phyloP scores from a whole-genome alignment of 2,113 vertebrate species.

The Scomber japonicus region DNA sequence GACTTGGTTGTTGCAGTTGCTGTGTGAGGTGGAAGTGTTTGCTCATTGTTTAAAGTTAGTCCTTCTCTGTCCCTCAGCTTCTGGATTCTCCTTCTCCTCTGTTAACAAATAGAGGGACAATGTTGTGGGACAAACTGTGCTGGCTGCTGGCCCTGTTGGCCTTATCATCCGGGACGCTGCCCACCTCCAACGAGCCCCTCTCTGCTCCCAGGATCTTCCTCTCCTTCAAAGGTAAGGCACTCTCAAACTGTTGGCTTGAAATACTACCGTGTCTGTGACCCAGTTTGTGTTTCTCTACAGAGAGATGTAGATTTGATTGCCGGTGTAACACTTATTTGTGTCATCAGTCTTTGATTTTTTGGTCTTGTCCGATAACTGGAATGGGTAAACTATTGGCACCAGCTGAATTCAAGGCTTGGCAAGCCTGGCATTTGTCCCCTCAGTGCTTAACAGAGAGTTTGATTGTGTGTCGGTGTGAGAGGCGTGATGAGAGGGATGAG shows the following conservation, averaged over 20 bases:
- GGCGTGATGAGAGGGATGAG: conserved; percentile 37
- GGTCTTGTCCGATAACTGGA: background rate
- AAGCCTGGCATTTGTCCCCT: conserved; percentile 25
- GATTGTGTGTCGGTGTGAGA: conserved; percentile 43
- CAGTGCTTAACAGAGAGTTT: conserved; percentile 43
- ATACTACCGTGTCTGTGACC: conserved; percentile 25
- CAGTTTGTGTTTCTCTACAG: conserved; percentile 21
- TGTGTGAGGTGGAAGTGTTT: conserved; percentile 19
- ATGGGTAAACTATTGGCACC: conserved; percentile 49
- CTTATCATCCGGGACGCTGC: conserved; percentile 67
- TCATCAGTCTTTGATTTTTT: conserved; percentile 14
- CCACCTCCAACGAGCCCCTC: conserved; percentile 73
- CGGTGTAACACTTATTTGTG: background rate
- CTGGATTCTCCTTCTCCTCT: conserved; percentile 57
- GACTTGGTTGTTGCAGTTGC: background rate
- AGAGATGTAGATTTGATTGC: conserved; percentile 33
- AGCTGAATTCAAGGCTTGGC: conserved; percentile 38
- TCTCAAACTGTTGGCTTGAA: background rate
- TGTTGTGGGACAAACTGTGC: conserved; percentile 79
- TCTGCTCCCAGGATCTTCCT: conserved; percentile 86
- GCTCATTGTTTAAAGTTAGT: conserved; percentile 39
- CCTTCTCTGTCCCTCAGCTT: conserved; percentile 67
- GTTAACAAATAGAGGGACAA: conserved; percentile 76
- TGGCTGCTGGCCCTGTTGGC: conserved; percentile 81
- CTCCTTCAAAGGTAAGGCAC: conserved; percentile 87